Percentiles rank a stretch among this genome's conserved stretches.
These are phyloP conservation scores for Temnothorax unifasciatus DNA, from an alignment of 2,888 invertebrate genomes.

Conservation along the genomic window DNA sequence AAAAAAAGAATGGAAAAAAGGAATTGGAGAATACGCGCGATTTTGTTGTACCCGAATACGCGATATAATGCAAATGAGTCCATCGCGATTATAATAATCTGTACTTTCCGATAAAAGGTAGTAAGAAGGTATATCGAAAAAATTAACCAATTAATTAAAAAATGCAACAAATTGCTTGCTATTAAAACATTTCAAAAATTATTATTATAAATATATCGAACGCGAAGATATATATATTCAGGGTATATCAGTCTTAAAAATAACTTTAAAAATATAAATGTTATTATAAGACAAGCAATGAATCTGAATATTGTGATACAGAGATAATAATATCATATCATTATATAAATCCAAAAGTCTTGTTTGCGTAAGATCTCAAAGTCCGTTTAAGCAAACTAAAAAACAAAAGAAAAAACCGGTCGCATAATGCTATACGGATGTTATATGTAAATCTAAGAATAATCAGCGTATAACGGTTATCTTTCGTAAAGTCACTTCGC, in stretches of 20 bases:
- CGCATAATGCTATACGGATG: not conserved
- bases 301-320: not conserved
- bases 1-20: conserved; percentile 10
- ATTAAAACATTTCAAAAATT: conserved; percentile 9
- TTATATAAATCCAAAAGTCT: not conserved
- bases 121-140: not conserved
- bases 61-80: not conserved
- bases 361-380: not conserved
- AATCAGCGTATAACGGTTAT: not conserved
- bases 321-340: not conserved
- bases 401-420: not conserved
- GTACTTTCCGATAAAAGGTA: conserved; percentile 23
- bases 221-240: too few relatives aligned
- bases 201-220: not conserved
- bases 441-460: not conserved
- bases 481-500: conserved; percentile 6
- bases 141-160: not conserved
- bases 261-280: not conserved
- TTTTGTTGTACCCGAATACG: not conserved
- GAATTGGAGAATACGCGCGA: not conserved
- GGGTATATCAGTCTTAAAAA: not conserved
- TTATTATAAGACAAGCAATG: not conserved
- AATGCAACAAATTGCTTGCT: not conserved
- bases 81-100: not conserved
- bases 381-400: not conserved